phyloP scores from a whole-genome alignment of 1,140 invertebrate species.

The Macrobrachium nipponense region DNA sequence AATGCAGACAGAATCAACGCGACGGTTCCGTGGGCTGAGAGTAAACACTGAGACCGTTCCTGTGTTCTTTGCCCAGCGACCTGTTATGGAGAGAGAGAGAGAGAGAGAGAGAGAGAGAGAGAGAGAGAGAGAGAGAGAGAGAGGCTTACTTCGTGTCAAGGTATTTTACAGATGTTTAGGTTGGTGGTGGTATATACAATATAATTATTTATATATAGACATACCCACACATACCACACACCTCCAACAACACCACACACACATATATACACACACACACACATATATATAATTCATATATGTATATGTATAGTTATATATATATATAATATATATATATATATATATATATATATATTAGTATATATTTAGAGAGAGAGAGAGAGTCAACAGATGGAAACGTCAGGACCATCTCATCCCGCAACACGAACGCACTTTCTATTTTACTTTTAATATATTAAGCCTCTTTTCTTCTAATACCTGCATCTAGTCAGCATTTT shows the following conservation, averaged over 20 bases:
- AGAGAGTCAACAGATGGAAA: too few species aligned
- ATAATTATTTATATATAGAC: slow-evolving; percentile 5
- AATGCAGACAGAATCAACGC: slow-evolving; percentile 46
- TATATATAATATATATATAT: background rate
- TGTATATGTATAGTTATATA: slow-evolving; percentile 5
- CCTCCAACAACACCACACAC: too few species aligned
- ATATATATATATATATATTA: background rate
- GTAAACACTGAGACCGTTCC: slow-evolving; percentile 17
- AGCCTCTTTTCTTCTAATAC: too few species aligned
- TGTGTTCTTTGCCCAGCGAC: background rate
- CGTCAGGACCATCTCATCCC: too few species aligned
- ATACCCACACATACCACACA: slow-evolving; percentile 2
- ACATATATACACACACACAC: background rate
- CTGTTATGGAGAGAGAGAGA: slow-evolving; percentile 1
- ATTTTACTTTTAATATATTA: too few species aligned
- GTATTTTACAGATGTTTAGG: background rate
- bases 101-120: background rate
- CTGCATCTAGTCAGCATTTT: too few species aligned
- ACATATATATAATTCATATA: background rate
- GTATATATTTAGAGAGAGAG: too few species aligned
- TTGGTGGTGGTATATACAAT: background rate
- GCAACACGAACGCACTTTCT: too few species aligned
- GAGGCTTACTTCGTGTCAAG: background rate
- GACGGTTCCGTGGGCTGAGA: background rate
- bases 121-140: too few species aligned